Percentiles rank a stretch among this genome's conserved stretches.
These are phyloP conservation scores for Euphydryas editha DNA, from an alignment of 2,888 invertebrate species.

Conservation along the genomic window DNA sequence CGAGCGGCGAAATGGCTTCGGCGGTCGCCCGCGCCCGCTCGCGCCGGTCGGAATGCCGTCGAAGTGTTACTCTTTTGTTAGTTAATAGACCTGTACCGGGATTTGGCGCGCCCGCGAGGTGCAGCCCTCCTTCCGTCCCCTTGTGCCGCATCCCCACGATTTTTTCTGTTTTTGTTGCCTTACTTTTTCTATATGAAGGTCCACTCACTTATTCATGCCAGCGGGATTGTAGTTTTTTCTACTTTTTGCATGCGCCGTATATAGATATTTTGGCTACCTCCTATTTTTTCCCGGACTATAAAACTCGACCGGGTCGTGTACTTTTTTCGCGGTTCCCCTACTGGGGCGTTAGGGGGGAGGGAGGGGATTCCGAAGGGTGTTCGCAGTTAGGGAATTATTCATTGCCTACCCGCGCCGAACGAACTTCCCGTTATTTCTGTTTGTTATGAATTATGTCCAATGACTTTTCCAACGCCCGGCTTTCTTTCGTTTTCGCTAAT, in stretches of 20 bases:
- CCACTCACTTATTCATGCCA: conserved; percentile 82
- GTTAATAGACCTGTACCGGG: conserved; percentile 45
- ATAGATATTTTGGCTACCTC: conserved; percentile 82
- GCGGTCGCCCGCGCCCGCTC: conserved; percentile 8
- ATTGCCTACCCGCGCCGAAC: conserved; percentile 82
- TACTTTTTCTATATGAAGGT: conserved; percentile 77
- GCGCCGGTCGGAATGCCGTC: conserved; percentile 29
- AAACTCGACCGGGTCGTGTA: conserved; percentile 78
- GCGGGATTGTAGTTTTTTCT: conserved; percentile 78
- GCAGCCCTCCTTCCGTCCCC: conserved; percentile 50
- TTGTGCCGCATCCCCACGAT: conserved; percentile 51
- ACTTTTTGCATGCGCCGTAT: conserved; percentile 75
- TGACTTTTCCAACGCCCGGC: conserved; percentile 78
- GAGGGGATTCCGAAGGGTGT: conserved; percentile 65
- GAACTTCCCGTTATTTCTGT: conserved; percentile 82
- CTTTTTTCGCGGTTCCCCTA: conserved; percentile 78
- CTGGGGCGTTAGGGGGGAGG: conserved; percentile 47
- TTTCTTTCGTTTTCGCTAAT: conserved; percentile 80
- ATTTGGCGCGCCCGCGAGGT: conserved; percentile 44
- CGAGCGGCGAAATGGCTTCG: conserved; percentile 14
- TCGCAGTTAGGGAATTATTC: conserved; percentile 83
- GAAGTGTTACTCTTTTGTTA: conserved; percentile 40
- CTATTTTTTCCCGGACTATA: conserved; percentile 81
- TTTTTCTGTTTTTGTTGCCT: conserved; percentile 68
- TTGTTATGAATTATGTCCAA: conserved; percentile 83